Evolutionary conservation across 2,888 invertebrate genomes (phyloP).

Genomic region (Chrysotoxum bicinctum): DNA sequence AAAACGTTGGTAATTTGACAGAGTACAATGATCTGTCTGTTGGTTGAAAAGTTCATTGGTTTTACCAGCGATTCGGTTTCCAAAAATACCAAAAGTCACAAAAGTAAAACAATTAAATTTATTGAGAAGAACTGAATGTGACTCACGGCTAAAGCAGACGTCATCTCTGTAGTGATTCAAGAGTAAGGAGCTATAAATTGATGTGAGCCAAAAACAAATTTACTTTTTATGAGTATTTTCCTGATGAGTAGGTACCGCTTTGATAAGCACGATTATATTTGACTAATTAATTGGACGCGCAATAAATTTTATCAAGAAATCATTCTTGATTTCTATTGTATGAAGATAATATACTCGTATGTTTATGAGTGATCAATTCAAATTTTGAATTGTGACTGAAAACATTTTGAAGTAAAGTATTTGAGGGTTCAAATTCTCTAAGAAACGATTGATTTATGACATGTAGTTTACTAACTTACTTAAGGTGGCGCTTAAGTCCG

Average conservation of each 20-base stretch:
- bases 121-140: not conserved
- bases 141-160: not conserved
- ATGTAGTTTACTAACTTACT: too few relatives aligned
- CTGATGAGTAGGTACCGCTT: not conserved
- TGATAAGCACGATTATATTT: not conserved
- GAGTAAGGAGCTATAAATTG: not conserved
- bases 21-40: slow-evolving; percentile 28
- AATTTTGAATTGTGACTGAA: too few relatives aligned
- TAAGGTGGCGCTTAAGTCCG: too few relatives aligned
- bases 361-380: too few relatives aligned
- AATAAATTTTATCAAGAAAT: not conserved
- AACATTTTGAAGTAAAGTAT: too few relatives aligned
- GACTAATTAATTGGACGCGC: not conserved
- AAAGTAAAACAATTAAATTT: slow-evolving; percentile 10
- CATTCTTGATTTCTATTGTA: too few relatives aligned
- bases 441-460: too few relatives aligned
- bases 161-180: not conserved
- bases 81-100: slow-evolving; percentile 17
- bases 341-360: too few relatives aligned
- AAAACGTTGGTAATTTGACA: not conserved
- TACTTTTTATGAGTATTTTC: slow-evolving; percentile 1
- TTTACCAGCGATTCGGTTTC: not conserved
- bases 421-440: too few relatives aligned
- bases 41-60: slow-evolving; percentile 10
- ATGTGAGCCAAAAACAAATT: not conserved